A percentile compares a stretch with the other conserved stretches of the same genome.
Evolutionary conservation across 2,888 invertebrate genomes (phyloP).

Genomic region (Schrankia costaestrigalis): DNA sequence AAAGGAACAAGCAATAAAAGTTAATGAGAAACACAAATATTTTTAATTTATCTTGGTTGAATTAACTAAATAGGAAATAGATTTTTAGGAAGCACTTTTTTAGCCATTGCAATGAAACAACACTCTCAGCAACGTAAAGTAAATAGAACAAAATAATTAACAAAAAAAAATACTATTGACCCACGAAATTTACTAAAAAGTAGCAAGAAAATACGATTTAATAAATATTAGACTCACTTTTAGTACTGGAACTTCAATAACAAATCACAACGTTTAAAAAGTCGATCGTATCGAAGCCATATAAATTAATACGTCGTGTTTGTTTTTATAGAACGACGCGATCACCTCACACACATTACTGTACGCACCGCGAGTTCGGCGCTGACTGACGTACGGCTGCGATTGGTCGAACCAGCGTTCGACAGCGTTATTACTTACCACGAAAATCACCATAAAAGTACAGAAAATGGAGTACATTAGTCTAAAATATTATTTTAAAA

Average conservation of each 20-base stretch:
- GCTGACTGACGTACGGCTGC: constrained; percentile 51
- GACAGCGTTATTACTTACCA: constrained; percentile 14
- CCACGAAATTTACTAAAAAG: no score
- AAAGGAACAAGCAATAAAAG: no score
- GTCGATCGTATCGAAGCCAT: constrained; percentile 39
- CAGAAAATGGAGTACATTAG: background rate
- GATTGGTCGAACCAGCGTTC: constrained; percentile 30
- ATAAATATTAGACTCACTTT: constrained; percentile 20
- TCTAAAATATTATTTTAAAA: background rate
- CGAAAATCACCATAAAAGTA: background rate
- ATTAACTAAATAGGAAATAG: no score
- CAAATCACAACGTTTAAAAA: constrained; percentile 18
- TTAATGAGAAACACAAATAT: no score
- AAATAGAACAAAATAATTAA: no score
- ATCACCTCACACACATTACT: constrained; percentile 29
- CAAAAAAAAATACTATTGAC: no score
- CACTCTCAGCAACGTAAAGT: no score
- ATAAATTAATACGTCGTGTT: constrained; percentile 39
- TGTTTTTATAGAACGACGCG: constrained; percentile 39
- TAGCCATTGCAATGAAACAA: no score
- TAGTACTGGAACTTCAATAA: constrained; percentile 9
- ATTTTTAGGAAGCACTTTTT: no score
- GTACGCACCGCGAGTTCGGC: constrained; percentile 52
- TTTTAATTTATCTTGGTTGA: no score
- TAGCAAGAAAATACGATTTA: no score